Percentiles rank a stretch among this genome's conserved stretches.
These are phyloP conservation scores for Macroramphosus scolopax DNA, from an alignment of 2,797 vertebrate species.

Conservation along the genomic window DNA sequence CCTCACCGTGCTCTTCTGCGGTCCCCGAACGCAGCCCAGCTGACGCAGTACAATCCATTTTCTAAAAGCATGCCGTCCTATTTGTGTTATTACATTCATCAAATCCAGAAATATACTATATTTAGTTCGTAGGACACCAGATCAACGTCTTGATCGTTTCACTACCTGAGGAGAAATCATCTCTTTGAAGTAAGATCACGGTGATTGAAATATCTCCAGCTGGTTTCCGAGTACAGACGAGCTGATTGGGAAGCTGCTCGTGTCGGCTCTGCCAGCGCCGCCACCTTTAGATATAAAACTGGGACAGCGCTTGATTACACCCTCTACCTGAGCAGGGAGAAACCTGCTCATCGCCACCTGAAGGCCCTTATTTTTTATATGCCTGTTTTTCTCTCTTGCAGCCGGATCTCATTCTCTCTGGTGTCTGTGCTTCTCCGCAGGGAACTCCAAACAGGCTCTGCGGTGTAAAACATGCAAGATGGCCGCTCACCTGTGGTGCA, in stretches of 20 bases:
- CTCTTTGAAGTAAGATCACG: too few relatives aligned
- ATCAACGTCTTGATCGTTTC: too few relatives aligned
- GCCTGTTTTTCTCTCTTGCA: conserved; percentile 4
- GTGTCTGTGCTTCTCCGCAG: conserved; percentile 60
- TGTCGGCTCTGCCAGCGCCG: conserved; percentile 2
- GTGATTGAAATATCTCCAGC: conserved; percentile 55
- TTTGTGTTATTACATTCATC: conserved; percentile 23
- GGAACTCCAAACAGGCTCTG: conserved; percentile 91
- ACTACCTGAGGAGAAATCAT: too few relatives aligned
- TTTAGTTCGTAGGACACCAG: too few relatives aligned
- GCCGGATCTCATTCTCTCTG: conserved; percentile 19
- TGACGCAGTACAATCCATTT: conserved; percentile 26
- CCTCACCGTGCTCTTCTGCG: conserved; percentile 9
- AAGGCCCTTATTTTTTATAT: conserved; percentile 3
- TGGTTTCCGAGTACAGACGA: conserved; percentile 47
- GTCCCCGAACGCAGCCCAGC: conserved; percentile 15
- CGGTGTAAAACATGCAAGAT: conserved; percentile 91
- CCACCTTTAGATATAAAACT: conserved; percentile 20
- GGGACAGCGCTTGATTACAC: conserved; percentile 26
- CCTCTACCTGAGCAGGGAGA: conserved; percentile 20
- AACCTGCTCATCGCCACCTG: conserved; percentile 22
- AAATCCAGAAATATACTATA: too few relatives aligned
- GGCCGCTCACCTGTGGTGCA: conserved; percentile 91
- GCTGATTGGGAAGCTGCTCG: conserved; percentile 50
- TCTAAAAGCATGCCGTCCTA: conserved; percentile 20